Evolutionary conservation across 2,797 vertebrate species (phyloP).

Genomic region (Toxotes lorentzi): DNA sequence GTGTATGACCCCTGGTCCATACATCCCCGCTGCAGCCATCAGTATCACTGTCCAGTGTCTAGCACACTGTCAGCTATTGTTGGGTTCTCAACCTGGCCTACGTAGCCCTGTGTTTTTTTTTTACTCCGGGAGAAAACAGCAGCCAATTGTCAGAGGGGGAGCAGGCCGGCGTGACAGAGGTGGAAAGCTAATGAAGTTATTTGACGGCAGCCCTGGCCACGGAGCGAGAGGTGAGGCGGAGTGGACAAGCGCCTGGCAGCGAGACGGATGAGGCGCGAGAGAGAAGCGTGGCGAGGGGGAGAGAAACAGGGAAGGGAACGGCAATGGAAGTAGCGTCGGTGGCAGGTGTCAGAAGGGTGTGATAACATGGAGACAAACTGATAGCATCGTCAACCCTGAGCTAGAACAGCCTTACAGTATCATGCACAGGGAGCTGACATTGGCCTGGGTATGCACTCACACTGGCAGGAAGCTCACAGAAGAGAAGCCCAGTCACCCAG

Average conservation of each 20-base stretch:
- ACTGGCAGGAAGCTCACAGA: slow-evolving; percentile 56
- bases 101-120: slow-evolving; percentile 67
- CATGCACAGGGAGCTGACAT: slow-evolving; percentile 63
- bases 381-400: slow-evolving; percentile 75
- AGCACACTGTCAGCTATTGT: slow-evolving; percentile 83
- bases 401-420: slow-evolving; percentile 62
- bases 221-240: slow-evolving; percentile 86
- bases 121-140: slow-evolving; percentile 73
- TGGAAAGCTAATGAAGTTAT: slow-evolving; percentile 90
- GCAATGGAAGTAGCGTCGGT: slow-evolving; percentile 73
- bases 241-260: slow-evolving; percentile 86
- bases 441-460: slow-evolving; percentile 40
- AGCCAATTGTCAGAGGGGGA: slow-evolving; percentile 86
- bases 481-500: slow-evolving; percentile 74
- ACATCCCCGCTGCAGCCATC: slow-evolving; percentile 82
- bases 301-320: slow-evolving; percentile 59
- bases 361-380: slow-evolving; percentile 84
- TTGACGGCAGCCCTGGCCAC: slow-evolving; percentile 85
- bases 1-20: slow-evolving; percentile 80
- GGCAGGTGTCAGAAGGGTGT: slow-evolving; percentile 82
- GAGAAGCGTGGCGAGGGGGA: slow-evolving; percentile 55
- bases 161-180: slow-evolving; percentile 86
- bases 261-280: slow-evolving; percentile 83
- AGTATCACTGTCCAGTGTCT: slow-evolving; percentile 82
- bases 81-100: slow-evolving; percentile 83